Evolutionary conservation across 2,113 vertebrate species (phyloP).

Genomic region (Mus spicilegus): DNA sequence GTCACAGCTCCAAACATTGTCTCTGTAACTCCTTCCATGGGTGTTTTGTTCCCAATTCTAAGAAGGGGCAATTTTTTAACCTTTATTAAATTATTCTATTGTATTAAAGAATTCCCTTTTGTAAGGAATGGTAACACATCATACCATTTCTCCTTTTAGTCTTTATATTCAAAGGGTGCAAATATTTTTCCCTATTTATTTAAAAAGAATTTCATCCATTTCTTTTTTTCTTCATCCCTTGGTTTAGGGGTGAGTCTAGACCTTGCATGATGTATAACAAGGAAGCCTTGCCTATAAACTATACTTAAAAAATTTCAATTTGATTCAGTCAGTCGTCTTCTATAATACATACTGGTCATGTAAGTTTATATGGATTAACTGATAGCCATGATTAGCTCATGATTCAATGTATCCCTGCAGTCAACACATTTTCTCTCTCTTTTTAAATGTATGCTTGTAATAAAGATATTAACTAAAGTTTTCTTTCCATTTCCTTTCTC

Average conservation of each 20-base stretch:
- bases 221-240: constrained; percentile 7
- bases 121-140: constrained; percentile 14
- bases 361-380: constrained; percentile 30
- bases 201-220: background rate
- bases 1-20: too few relatives aligned
- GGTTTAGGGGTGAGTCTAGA: constrained; percentile 4
- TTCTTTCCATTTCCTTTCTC: constrained; percentile 14
- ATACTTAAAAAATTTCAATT: constrained; percentile 53
- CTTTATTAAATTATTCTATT: constrained; percentile 17
- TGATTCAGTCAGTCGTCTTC: constrained; percentile 30
- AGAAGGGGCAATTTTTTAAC: background rate
- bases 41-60: too few relatives aligned
- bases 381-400: constrained; percentile 41
- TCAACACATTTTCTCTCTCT: background rate
- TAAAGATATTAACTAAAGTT: constrained; percentile 65
- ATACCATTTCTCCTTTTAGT: background rate
- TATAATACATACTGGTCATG: background rate
- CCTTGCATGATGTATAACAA: background rate
- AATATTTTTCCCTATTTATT: background rate
- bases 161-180: background rate
- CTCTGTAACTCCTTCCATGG: too few relatives aligned
- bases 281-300: background rate
- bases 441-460: constrained; percentile 53
- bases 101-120: constrained; percentile 19
- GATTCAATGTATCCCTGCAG: background rate